phyloP scores from a whole-genome alignment of 2,888 invertebrate genomes.

The Alsophila aescularia region DNA sequence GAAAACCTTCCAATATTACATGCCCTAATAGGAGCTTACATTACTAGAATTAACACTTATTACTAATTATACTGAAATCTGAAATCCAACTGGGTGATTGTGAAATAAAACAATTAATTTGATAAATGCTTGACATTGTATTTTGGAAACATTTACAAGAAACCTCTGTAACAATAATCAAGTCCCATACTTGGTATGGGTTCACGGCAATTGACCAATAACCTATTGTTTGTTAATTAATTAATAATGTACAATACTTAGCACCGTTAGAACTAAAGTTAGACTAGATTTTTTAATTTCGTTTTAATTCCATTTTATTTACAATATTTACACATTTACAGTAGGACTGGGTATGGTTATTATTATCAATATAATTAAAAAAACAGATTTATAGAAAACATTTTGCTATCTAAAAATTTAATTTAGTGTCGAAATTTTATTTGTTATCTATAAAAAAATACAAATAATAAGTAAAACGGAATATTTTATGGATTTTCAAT shows the following conservation, averaged over 20 bases:
- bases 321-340: constrained; percentile 41
- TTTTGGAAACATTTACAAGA: constrained; percentile 83
- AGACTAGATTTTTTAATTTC: constrained; percentile 74
- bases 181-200: constrained; percentile 73
- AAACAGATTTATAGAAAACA: too few species aligned
- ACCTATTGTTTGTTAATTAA: constrained; percentile 48
- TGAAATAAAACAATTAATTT: constrained; percentile 62
- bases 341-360: constrained; percentile 13
- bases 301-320: constrained; percentile 27
- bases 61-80: too few species aligned
- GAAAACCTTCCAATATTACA: too few species aligned
- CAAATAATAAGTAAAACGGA: too few species aligned
- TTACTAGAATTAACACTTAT: too few species aligned
- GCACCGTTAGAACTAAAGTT: constrained; percentile 82
- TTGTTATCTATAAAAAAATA: too few species aligned
- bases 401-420: too few species aligned
- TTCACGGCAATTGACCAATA: constrained; percentile 67
- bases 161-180: constrained; percentile 72
- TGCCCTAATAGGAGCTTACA: too few species aligned
- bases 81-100: background rate
- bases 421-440: too few species aligned
- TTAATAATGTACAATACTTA: constrained; percentile 73
- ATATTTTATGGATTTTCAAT: too few species aligned
- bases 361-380: background rate
- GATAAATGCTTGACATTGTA: constrained; percentile 81